phyloP scores from a whole-genome alignment of 2,888 invertebrate species.

The Aelia acuminata region DNA sequence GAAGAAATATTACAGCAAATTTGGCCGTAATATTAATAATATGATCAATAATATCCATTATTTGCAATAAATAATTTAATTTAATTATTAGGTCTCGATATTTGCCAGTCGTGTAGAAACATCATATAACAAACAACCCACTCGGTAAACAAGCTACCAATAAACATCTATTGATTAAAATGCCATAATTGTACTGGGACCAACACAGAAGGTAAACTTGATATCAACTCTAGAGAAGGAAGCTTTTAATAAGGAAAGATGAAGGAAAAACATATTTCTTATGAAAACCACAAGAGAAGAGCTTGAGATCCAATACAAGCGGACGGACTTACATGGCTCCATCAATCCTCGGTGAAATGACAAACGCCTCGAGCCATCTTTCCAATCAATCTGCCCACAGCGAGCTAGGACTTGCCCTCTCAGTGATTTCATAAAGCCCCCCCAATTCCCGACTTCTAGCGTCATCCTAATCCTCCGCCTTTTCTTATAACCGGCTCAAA shows the following conservation, averaged over 20 bases:
- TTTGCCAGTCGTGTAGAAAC: background rate
- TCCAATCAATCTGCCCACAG: conserved; percentile 15
- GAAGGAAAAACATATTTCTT: background rate
- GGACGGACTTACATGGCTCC: too few species aligned
- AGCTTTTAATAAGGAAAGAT: background rate
- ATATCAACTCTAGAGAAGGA: background rate
- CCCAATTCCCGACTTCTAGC: background rate
- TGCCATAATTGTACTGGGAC: background rate
- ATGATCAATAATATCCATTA: too few species aligned
- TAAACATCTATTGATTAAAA: background rate
- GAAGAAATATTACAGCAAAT: too few species aligned
- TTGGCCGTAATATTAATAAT: too few species aligned
- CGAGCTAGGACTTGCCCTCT: background rate
- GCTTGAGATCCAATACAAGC: background rate
- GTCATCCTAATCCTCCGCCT: background rate
- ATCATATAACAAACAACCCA: background rate
- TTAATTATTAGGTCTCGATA: too few species aligned
- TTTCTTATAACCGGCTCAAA: background rate
- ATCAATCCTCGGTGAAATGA: conserved; percentile 19
- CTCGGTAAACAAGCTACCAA: background rate
- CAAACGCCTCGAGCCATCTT: conserved; percentile 3
- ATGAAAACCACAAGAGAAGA: background rate
- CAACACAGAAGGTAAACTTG: background rate
- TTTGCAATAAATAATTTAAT: too few species aligned
- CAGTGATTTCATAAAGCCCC: background rate